phyloP scores from a whole-genome alignment of 2,113 vertebrate species.

The Vireo altiloquus region DNA sequence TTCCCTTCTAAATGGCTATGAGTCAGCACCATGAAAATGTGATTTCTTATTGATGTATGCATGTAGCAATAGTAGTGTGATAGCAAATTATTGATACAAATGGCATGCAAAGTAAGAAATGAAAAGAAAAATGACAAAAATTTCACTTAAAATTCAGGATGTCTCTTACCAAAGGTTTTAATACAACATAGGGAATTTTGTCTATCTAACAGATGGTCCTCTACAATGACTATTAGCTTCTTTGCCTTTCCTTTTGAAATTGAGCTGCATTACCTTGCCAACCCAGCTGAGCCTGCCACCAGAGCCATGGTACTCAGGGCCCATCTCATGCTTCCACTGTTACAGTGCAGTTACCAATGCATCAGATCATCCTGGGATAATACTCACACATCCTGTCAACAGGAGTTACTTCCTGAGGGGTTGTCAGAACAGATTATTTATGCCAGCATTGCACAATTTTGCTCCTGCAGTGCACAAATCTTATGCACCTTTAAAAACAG shows the following conservation, averaged over 20 bases:
- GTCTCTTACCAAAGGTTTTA: not conserved
- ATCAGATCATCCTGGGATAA: not conserved
- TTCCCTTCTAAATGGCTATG: not conserved
- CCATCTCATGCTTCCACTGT: not conserved
- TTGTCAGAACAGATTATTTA: slow-evolving; percentile 36
- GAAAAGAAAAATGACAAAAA: not conserved
- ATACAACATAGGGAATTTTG: not conserved
- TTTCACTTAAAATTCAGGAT: not conserved
- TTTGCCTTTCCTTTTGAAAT: not conserved
- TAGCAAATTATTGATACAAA: not conserved
- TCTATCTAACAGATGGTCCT: not conserved
- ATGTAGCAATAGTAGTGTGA: not conserved
- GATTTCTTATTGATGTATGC: not conserved
- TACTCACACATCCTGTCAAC: not conserved
- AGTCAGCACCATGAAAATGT: not conserved
- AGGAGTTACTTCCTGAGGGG: not conserved
- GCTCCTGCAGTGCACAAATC: not conserved
- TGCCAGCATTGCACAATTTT: not conserved
- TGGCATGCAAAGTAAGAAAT: not conserved
- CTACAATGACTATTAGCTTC: not conserved
- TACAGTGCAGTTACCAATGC: not conserved
- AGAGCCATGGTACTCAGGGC: not conserved
- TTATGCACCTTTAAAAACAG: not conserved
- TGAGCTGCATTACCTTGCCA: not conserved
- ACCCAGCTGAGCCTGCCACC: not conserved